Percentiles rank a stretch among this genome's conserved stretches.
phyloP scores from a whole-genome alignment of 2,888 invertebrate species.

The Ennomos erosarius region DNA sequence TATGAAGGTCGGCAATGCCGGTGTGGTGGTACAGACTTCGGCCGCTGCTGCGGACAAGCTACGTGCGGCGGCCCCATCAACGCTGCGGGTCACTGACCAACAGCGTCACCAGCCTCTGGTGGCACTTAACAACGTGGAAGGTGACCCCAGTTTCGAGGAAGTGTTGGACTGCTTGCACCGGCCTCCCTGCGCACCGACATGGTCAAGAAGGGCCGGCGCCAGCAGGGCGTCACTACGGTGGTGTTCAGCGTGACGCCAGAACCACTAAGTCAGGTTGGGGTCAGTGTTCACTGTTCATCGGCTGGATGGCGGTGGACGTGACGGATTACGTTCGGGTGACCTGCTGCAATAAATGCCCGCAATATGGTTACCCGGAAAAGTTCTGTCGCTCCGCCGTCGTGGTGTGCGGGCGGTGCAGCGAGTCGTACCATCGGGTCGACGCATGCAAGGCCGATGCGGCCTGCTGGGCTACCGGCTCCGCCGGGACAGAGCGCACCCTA shows the following conservation, averaged over 20 bases:
- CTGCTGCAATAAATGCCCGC: slow-evolving; percentile 48
- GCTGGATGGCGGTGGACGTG: slow-evolving; percentile 15
- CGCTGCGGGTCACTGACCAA: slow-evolving; percentile 19
- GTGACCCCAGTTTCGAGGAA: slow-evolving; percentile 17
- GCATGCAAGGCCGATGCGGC: slow-evolving; percentile 18
- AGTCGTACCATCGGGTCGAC: slow-evolving; percentile 21
- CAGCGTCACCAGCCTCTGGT: slow-evolving; percentile 13
- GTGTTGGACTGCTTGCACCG: not conserved
- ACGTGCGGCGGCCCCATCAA: slow-evolving; percentile 3
- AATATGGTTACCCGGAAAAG: slow-evolving; percentile 49
- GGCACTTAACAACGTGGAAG: slow-evolving; percentile 7
- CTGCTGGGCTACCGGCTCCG: slow-evolving; percentile 43
- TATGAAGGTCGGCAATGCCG: slow-evolving; percentile 7
- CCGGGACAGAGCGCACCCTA: slow-evolving; percentile 31
- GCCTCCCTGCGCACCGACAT: not conserved
- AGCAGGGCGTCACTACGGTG: slow-evolving; percentile 9
- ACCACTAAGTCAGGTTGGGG: not conserved
- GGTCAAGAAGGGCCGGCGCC: slow-evolving; percentile 6
- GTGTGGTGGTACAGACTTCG: not conserved
- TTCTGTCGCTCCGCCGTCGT: slow-evolving; percentile 30
- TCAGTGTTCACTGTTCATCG: slow-evolving; percentile 6
- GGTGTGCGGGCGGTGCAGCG: slow-evolving; percentile 41
- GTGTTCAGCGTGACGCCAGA: slow-evolving; percentile 11
- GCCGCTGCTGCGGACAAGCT: slow-evolving; percentile 11
- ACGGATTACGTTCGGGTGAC: slow-evolving; percentile 24